Conservation (phyloP, 2,797 vertebrate species). For the Microctenopoma lineatum region DNA sequence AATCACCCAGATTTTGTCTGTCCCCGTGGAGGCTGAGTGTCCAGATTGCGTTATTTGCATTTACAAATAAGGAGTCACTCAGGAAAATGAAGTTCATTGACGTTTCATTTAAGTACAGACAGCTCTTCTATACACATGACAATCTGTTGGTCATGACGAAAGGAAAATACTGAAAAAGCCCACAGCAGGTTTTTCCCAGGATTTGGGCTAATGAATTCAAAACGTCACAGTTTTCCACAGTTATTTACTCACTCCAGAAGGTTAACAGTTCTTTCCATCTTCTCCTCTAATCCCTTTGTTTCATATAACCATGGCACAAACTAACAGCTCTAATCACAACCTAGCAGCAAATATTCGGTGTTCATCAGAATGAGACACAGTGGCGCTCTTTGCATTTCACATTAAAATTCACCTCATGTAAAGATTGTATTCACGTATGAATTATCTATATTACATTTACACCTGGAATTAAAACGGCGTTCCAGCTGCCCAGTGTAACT, state of each 20-base stretch:
- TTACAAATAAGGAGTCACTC: constrained; percentile 56
- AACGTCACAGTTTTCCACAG: constrained; percentile 2
- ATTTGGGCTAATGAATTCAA: constrained; percentile 13
- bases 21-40: constrained; percentile 39
- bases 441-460: constrained; percentile 62
- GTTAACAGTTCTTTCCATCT: background rate
- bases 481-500: constrained; percentile 23
- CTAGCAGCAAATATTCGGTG: constrained; percentile 10
- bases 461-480: constrained; percentile 58
- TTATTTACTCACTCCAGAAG: background rate
- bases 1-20: constrained; percentile 51
- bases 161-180: constrained; percentile 3
- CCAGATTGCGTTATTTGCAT: constrained; percentile 59
- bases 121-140: constrained; percentile 13
- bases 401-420: constrained; percentile 52
- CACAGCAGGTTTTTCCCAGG: constrained; percentile 23
- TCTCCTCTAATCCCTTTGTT: constrained; percentile 7
- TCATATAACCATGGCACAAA: constrained; percentile 10
- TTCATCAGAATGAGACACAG: constrained; percentile 24
- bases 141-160: constrained; percentile 18
- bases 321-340: constrained; percentile 5
- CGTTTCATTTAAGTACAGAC: constrained; percentile 26
- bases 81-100: constrained; percentile 30
- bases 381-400: constrained; percentile 15
- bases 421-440: constrained; percentile 60